These are phyloP conservation scores for Galleria mellonella DNA, from an alignment of 1,140 invertebrate genomes.

Conservation along the genomic window DNA sequence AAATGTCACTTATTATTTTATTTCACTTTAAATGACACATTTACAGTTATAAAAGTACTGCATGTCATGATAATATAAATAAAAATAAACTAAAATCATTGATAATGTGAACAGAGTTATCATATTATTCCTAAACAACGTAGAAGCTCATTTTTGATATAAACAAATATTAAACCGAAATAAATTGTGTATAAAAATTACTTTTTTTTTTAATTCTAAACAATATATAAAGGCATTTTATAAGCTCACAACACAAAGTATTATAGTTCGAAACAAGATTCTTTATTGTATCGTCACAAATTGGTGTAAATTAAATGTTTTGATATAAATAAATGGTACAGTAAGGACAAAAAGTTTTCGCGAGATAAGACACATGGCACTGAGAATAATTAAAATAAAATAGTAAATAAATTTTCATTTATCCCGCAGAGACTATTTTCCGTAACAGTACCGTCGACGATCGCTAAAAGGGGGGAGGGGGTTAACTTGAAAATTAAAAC, in stretches of 20 bases:
- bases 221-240: conserved; percentile 10
- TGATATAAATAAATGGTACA: too few relatives aligned
- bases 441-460: too few relatives aligned
- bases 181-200: conserved; percentile 11
- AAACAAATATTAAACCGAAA: conserved; percentile 7
- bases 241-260: conserved; percentile 18
- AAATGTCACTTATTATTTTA: too few relatives aligned
- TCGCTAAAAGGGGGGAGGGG: too few relatives aligned
- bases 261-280: conserved; percentile 1
- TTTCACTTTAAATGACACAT: too few relatives aligned
- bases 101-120: not conserved
- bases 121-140: conserved; percentile 3
- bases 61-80: not conserved
- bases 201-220: conserved; percentile 13
- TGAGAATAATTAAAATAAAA: too few relatives aligned
- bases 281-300: too few relatives aligned
- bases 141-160: conserved; percentile 11
- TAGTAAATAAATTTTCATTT: too few relatives aligned
- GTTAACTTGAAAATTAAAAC: not conserved
- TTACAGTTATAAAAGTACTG: too few relatives aligned
- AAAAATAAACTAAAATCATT: not conserved
- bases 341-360: not conserved
- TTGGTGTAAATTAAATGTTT: too few relatives aligned
- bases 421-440: too few relatives aligned
- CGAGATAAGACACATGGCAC: too few relatives aligned